A percentile compares a stretch with the other conserved stretches of the same genome.
These are phyloP conservation scores for Pollimyrus isidori DNA, from an alignment of 2,113 vertebrate genomes.

Conservation along the genomic window DNA sequence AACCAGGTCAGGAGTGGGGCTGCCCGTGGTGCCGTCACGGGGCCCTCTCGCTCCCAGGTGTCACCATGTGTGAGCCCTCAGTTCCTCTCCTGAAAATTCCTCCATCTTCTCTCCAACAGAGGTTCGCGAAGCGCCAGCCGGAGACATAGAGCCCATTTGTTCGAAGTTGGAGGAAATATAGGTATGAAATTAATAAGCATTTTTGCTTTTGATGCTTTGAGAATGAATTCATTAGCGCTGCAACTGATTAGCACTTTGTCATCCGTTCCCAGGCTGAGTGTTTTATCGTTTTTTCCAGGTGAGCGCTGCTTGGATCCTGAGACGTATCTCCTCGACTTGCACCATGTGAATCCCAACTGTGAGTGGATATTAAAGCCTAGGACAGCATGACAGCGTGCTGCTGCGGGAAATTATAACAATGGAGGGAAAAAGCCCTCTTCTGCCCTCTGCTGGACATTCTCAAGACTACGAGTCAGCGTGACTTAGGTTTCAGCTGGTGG, in stretches of 20 bases:
- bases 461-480: neutral
- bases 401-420: neutral
- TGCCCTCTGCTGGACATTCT: slow-evolving; percentile 2
- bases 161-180: slow-evolving; percentile 85
- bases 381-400: slow-evolving; percentile 47
- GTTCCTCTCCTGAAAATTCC: neutral
- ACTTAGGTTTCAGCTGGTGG: neutral
- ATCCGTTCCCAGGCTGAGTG: neutral
- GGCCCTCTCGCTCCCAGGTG: neutral
- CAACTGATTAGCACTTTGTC: neutral
- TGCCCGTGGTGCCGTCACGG: neutral
- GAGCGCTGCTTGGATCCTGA: slow-evolving; percentile 86
- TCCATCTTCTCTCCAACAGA: slow-evolving; percentile 6
- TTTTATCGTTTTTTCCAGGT: slow-evolving; percentile 53
- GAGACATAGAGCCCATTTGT: slow-evolving; percentile 68
- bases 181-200: slow-evolving; percentile 48
- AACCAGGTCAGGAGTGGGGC: slow-evolving; percentile 61
- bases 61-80: neutral
- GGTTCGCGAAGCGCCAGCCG: slow-evolving; percentile 34
- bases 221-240: neutral
- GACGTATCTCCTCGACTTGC: slow-evolving; percentile 76
- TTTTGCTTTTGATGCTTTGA: neutral
- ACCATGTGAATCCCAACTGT: slow-evolving; percentile 80
- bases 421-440: neutral
- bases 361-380: slow-evolving; percentile 88